Percentiles rank a stretch among this genome's conserved stretches.
These are phyloP conservation scores for Lordiphosa clarofinis DNA, from an alignment of 1,140 invertebrate genomes.

Conservation along the genomic window DNA sequence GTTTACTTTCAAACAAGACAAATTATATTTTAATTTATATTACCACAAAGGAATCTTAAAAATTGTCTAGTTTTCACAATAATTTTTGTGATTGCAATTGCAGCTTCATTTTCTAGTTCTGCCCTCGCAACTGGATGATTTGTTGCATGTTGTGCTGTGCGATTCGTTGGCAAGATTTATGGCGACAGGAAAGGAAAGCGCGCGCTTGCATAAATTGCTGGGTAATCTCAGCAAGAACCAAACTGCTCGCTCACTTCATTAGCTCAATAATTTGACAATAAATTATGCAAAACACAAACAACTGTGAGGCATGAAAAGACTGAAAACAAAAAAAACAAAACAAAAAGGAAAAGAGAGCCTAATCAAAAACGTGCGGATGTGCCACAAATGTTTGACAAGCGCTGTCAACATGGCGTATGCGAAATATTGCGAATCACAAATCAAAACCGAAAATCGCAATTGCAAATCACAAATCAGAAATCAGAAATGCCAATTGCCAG, in stretches of 20 bases:
- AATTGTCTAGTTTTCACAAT: too few species aligned
- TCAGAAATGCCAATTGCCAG: slow-evolving; percentile 55
- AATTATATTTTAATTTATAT: too few species aligned
- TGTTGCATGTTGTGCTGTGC: slow-evolving; percentile 46
- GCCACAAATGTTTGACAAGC: slow-evolving; percentile 21
- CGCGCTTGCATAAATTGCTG: slow-evolving; percentile 62
- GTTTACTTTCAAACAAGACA: too few species aligned
- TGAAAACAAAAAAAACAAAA: too few species aligned
- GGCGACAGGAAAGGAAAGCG: slow-evolving; percentile 30
- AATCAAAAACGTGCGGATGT: slow-evolving; percentile 17
- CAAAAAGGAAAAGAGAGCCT: slow-evolving; percentile 9
- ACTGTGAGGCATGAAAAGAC: not conserved
- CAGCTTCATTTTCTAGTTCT: too few species aligned
- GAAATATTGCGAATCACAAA: slow-evolving; percentile 42
- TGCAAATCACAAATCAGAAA: slow-evolving; percentile 34
- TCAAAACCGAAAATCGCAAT: slow-evolving; percentile 21
- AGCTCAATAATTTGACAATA: slow-evolving; percentile 66
- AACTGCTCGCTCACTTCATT: slow-evolving; percentile 65
- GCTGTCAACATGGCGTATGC: slow-evolving; percentile 33
- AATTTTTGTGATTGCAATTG: too few species aligned
- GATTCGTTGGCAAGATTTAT: slow-evolving; percentile 60
- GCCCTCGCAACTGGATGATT: slow-evolving; percentile 48
- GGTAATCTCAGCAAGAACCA: slow-evolving; percentile 41
- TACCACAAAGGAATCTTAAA: too few species aligned
- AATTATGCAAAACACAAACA: slow-evolving; percentile 48